phyloP scores from a whole-genome alignment of 2,113 vertebrate genomes.

The Ondatra zibethicus region DNA sequence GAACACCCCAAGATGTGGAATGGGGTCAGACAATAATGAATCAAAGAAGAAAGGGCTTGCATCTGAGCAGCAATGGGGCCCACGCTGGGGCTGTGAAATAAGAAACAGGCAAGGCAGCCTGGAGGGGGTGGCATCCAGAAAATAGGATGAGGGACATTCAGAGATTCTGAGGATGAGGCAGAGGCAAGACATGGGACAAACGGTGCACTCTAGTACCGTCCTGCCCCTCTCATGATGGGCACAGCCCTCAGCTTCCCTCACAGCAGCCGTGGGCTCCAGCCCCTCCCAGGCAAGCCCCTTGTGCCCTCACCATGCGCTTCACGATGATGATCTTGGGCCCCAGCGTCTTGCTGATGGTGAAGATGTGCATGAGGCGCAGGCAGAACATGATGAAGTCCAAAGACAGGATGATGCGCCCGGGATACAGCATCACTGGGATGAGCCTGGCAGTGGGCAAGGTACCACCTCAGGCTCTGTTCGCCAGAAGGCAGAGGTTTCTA shows the following conservation, averaged over 20 bases:
- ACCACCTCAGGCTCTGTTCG: background rate
- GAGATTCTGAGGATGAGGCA: background rate
- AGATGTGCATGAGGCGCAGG: conserved; percentile 98
- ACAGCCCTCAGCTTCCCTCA: background rate
- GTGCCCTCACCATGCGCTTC: conserved; percentile 93
- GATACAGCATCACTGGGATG: conserved; percentile 88
- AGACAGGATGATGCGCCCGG: conserved; percentile 93
- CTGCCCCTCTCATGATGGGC: rapidly evolving
- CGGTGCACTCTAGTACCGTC: rapidly evolving
- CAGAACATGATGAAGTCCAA: conserved; percentile 97
- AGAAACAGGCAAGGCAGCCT: background rate
- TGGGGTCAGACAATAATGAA: background rate
- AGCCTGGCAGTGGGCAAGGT: conserved; percentile 84
- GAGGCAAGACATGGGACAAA: rapidly evolving
- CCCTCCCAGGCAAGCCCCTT: rapidly evolving
- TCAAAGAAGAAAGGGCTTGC: no score
- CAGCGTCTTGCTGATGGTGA: conserved; percentile 94
- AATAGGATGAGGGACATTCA: rapidly evolving
- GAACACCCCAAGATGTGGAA: background rate
- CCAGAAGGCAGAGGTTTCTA: rapidly evolving
- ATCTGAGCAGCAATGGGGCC: background rate
- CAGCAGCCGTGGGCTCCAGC: rapidly evolving
- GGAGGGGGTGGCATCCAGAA: rapidly evolving
- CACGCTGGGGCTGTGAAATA: background rate
- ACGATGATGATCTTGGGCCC: conserved; percentile 99